These are phyloP conservation scores for Paguma larvata DNA, from an alignment of 2,797 vertebrate species.

Conservation along the genomic window DNA sequence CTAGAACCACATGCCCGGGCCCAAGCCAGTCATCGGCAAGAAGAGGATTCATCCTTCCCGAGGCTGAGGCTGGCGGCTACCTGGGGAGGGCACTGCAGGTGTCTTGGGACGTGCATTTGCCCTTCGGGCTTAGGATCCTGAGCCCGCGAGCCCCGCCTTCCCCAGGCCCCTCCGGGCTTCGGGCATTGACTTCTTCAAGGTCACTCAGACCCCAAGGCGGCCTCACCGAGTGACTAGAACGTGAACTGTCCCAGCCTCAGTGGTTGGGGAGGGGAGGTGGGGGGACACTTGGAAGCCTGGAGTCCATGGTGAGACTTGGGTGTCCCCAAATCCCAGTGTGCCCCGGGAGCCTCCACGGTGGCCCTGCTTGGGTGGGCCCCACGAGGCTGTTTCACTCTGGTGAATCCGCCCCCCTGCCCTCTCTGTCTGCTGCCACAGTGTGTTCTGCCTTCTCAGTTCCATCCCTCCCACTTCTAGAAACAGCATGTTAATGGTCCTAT, in stretches of 20 bases:
- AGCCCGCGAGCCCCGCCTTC: background rate
- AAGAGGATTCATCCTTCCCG: background rate
- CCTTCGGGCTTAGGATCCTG: background rate
- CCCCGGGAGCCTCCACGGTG: background rate
- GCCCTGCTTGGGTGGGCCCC: no score
- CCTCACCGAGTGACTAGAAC: background rate
- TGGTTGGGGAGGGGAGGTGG: fast-evolving
- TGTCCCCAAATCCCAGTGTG: background rate
- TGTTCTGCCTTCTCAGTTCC: background rate
- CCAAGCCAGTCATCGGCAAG: no score
- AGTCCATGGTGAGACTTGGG: background rate
- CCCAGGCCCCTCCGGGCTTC: background rate
- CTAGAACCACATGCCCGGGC: background rate
- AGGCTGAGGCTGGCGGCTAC: background rate
- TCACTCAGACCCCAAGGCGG: background rate
- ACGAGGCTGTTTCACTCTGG: background rate
- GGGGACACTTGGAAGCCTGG: background rate
- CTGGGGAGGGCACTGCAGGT: fast-evolving
- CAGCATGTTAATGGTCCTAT: fast-evolving
- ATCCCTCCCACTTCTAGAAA: background rate
- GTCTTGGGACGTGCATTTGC: no score
- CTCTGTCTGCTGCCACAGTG: background rate
- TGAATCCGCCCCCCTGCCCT: no score
- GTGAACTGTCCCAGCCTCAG: background rate
- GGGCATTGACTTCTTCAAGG: background rate